Conservation (phyloP, 2,113 vertebrate genomes). For the Nothobranchius kuhntae region DNA sequence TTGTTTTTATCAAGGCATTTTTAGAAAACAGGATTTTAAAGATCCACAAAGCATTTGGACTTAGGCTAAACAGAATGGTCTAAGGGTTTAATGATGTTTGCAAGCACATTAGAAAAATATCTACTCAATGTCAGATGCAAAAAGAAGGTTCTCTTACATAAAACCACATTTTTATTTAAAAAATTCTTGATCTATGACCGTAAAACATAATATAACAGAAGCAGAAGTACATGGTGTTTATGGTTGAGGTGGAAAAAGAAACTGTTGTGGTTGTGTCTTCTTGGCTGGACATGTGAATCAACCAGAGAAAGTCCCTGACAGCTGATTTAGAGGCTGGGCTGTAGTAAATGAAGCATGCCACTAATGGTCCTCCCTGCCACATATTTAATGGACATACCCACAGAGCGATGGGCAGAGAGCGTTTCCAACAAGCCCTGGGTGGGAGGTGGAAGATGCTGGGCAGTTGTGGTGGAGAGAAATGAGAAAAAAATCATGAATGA, state of each 20-base stretch:
- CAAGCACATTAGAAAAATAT: too few relatives aligned
- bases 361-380: slow-evolving; percentile 65
- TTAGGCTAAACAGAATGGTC: too few relatives aligned
- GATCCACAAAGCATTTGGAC: too few relatives aligned
- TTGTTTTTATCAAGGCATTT: too few relatives aligned
- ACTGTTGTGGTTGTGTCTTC: not conserved
- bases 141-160: too few relatives aligned
- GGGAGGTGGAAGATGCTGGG: not conserved
- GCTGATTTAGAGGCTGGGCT: slow-evolving; percentile 64
- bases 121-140: too few relatives aligned
- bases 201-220: not conserved
- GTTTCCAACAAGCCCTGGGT: slow-evolving; percentile 30
- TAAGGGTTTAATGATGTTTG: too few relatives aligned
- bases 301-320: slow-evolving; percentile 40
- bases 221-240: not conserved
- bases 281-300: slow-evolving; percentile 53
- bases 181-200: too few relatives aligned
- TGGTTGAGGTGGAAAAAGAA: slow-evolving; percentile 10
- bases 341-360: slow-evolving; percentile 62
- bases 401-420: slow-evolving; percentile 45
- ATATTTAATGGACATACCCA: slow-evolving; percentile 68
- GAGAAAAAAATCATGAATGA: not conserved
- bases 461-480: not conserved
- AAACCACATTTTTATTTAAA: too few relatives aligned
- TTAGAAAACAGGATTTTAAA: too few relatives aligned